Conservation (phyloP, 2,797 vertebrate species). For the Lophius americanus region DNA sequence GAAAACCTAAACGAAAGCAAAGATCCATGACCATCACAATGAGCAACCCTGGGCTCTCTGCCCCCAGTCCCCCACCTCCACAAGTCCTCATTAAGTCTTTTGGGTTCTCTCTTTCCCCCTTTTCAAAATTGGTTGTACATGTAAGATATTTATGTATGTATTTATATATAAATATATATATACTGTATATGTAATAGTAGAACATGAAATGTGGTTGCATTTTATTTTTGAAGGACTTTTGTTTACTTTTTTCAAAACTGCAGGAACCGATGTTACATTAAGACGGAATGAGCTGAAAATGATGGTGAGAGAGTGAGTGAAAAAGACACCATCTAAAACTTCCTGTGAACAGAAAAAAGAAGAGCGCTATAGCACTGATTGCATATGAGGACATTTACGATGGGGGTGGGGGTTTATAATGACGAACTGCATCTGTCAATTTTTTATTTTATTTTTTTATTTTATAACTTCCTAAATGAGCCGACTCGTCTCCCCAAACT, state of each 20-base stretch:
- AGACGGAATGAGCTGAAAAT: slow-evolving; percentile 44
- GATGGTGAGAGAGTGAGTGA: slow-evolving; percentile 44
- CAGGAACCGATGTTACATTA: slow-evolving; percentile 82
- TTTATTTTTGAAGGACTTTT: slow-evolving; percentile 87
- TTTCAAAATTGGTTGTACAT: slow-evolving; percentile 87
- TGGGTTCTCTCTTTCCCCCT: slow-evolving; percentile 81
- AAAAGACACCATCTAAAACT: slow-evolving; percentile 54
- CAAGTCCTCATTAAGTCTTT: slow-evolving; percentile 84
- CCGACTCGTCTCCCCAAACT: slow-evolving; percentile 53
- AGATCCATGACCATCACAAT: slow-evolving; percentile 72
- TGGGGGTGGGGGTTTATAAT: slow-evolving; percentile 78
- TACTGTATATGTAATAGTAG: slow-evolving; percentile 95
- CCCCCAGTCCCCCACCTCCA: slow-evolving; percentile 69
- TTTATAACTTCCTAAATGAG: slow-evolving; percentile 64
- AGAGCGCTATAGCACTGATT: slow-evolving; percentile 76
- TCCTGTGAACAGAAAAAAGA: slow-evolving; percentile 55
- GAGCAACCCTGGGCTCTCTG: slow-evolving; percentile 57
- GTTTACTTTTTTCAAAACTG: slow-evolving; percentile 85
- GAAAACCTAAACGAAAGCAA: slow-evolving; percentile 58
- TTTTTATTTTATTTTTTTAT: slow-evolving; percentile 46
- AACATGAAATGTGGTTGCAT: slow-evolving; percentile 88
- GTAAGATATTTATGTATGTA: slow-evolving; percentile 99
- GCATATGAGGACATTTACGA: slow-evolving; percentile 78
- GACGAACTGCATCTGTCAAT: slow-evolving; percentile 71
- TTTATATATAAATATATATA: slow-evolving; percentile 89